These are phyloP conservation scores for Stercorarius parasiticus DNA, from an alignment of 2,113 vertebrate species.

Conservation along the genomic window DNA sequence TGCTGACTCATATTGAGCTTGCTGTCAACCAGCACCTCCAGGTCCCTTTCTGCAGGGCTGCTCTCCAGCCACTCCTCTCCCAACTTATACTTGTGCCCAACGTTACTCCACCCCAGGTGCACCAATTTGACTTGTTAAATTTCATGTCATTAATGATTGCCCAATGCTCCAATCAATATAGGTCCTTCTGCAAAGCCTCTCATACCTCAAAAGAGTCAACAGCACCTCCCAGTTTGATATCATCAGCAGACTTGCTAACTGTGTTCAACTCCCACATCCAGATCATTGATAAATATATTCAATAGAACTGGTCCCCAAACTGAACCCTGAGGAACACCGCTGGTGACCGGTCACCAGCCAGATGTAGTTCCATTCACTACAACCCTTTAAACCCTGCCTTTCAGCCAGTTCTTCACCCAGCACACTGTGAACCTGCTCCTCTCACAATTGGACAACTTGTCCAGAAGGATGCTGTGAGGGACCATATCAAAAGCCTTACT, in stretches of 20 bases:
- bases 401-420: neutral
- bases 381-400: neutral
- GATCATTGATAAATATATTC: accelerated
- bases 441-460: neutral
- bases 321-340: no score
- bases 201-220: neutral
- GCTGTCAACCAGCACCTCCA: neutral
- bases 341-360: neutral
- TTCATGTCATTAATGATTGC: neutral
- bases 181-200: neutral
- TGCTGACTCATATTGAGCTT: neutral
- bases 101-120: neutral
- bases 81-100: neutral
- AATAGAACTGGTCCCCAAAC: neutral
- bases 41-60: neutral
- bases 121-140: no score
- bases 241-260: neutral
- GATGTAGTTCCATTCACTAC: neutral
- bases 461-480: neutral
- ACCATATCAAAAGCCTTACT: neutral
- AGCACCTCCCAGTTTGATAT: neutral
- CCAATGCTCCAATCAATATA: neutral
- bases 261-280: neutral
- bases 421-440: neutral
- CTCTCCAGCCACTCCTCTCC: neutral